A percentile compares a stretch with the other conserved stretches of the same genome.
These are phyloP conservation scores for Sternarchorhynchus goeldii DNA, from an alignment of 2,797 vertebrate species.

Conservation along the genomic window DNA sequence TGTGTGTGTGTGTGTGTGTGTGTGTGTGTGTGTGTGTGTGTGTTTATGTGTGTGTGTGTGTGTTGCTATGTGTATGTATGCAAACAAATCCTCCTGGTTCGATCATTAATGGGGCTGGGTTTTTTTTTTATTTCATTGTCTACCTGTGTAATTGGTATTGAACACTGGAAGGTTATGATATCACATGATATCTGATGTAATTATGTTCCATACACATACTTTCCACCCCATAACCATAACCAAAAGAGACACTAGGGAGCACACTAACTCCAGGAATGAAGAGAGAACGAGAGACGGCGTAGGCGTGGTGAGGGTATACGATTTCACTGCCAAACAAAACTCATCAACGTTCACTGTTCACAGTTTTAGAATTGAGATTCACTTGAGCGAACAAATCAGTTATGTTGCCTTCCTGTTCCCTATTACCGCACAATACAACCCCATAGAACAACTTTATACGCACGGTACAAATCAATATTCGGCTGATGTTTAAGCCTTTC, in stretches of 20 bases:
- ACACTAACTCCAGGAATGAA: conserved; percentile 88
- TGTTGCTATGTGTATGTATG: conserved; percentile 2
- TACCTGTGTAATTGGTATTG: neutral
- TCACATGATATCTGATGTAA: neutral
- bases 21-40: conserved; percentile 2
- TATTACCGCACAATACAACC: neutral
- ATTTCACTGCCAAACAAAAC: neutral
- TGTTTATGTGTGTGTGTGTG: neutral
- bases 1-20: conserved; percentile 3
- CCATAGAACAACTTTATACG: no score
- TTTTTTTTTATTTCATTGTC: neutral
- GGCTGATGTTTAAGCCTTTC: no score
- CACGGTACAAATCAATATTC: no score
- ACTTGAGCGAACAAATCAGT: neutral
- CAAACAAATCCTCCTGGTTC: neutral
- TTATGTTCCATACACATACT: neutral
- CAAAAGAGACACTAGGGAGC: conserved; percentile 88
- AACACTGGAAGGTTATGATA: neutral
- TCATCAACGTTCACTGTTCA: neutral
- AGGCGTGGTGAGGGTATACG: neutral
- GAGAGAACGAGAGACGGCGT: conserved; percentile 21
- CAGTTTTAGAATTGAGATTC: neutral
- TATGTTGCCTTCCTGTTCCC: neutral
- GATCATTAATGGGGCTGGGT: no score
- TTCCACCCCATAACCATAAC: conserved; percentile 29